Percentiles rank a stretch among this genome's conserved stretches.
Conservation (phyloP, 2,113 vertebrate species). For the mouse (Mus musculus) region GRCm39 chr14:9761501-9762000, state of each 20-base stretch:
- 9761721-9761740: neutral
- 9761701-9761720: neutral
- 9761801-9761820: neutral
- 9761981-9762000: neutral
- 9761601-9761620: neutral
- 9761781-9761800: neutral
- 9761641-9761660: neutral
- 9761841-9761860: neutral
- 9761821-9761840: neutral
- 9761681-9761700: constrained; percentile 20
- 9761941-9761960: neutral
- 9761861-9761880: neutral
- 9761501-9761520: neutral
- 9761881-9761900: neutral
- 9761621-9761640: neutral
- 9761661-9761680: neutral
- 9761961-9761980: neutral
- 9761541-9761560: neutral
- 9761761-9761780: neutral
- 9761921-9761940: neutral
- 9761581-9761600: neutral
- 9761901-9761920: neutral
- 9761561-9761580: neutral
- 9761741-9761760: neutral
- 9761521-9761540: neutral